Conservation (phyloP, 2,888 invertebrate species). For the Cheilosia scutellata region DNA sequence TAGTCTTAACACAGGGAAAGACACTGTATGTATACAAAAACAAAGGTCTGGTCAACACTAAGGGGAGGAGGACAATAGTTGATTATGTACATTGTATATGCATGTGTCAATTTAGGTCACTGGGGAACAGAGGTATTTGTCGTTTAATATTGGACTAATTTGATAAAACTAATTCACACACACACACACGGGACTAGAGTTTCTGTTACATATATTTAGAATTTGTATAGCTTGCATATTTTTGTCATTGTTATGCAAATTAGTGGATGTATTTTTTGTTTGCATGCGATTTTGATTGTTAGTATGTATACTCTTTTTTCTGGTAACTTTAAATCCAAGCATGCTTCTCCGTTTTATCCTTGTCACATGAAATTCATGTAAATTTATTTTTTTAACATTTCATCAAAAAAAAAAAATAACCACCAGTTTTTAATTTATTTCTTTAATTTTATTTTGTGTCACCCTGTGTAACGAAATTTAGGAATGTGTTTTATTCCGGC, state of each 20-base stretch:
- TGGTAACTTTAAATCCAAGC: conserved; percentile 53
- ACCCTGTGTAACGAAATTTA: conserved; percentile 72
- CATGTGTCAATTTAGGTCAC: conserved; percentile 53
- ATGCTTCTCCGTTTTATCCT: conserved; percentile 61
- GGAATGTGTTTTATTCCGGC: conserved; percentile 70
- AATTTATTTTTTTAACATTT: conserved; percentile 50
- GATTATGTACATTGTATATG: conserved; percentile 22
- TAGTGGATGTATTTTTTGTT: conserved; percentile 16
- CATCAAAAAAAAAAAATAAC: conserved; percentile 30
- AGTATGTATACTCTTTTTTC: conserved; percentile 21
- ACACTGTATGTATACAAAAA: conserved; percentile 23
- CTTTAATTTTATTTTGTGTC: conserved; percentile 59
- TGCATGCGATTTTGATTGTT: conserved; percentile 51
- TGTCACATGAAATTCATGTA: conserved; percentile 31
- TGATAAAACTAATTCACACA: conserved; percentile 35
- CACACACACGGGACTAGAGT: conserved; percentile 45
- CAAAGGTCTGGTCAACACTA: conserved; percentile 48
- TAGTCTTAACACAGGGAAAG: conserved; percentile 57
- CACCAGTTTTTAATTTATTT: conserved; percentile 34
- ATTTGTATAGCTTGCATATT: conserved; percentile 34
- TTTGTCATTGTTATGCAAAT: conserved; percentile 7
- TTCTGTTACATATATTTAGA: conserved; percentile 34
- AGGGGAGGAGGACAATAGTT: conserved; percentile 8
- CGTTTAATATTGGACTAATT: conserved; percentile 55
- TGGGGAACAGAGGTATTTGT: conserved; percentile 44